Evolutionary conservation across 2,113 vertebrate species (phyloP), one percentile per base, ranked within the genome.

Genomic region (Brachyhypopomus occidentalis): DNA sequence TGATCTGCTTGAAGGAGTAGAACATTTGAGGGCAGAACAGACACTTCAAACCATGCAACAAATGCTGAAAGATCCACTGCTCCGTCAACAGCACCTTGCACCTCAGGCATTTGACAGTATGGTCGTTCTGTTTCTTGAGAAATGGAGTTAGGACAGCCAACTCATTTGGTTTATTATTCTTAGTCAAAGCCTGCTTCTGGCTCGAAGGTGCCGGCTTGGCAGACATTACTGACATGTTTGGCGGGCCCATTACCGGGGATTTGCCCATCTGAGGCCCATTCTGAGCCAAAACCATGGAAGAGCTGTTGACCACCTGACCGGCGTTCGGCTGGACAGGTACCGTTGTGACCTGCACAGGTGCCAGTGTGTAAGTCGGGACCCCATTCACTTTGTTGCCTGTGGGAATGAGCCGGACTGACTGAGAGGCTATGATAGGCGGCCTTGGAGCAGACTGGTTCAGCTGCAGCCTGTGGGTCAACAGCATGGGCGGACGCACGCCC

Each of bases 381-480:
- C 96, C 95, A 0, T 97, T 97, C 56, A 96, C 94, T 76, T 96
- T 94, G 45, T 94, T 96, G 16, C 94, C 95, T 0, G 94, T 96
- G 0, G 95, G 95, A 73, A 96, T 94, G 67, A 96, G 89, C 45
- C 96, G 94, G 34, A 96, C 85, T 16, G 95, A 93, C 27, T 94
- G 93, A 0, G 94, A 82, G 0, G 93, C 86, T 34, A 95, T 75
- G 78, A 95, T 90, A 16, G 94, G 6, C 0, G 93, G 0, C 0
- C 92, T 75, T 4, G 86, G 85, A 9, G 85, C 85, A 0, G 93
- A 27, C 62, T 92, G 93, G 9, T 79, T 92, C 2, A 96, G 83
- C 0, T 92, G 87, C 22, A 95, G 91, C 12, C 92, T 83, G 0
- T 87, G 94, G 8, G 95, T 93, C 59, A 96, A 90, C 48, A 96